Evolutionary conservation across 2,113 vertebrate species (phyloP).

Genomic region (Nesogale talazaci): DNA sequence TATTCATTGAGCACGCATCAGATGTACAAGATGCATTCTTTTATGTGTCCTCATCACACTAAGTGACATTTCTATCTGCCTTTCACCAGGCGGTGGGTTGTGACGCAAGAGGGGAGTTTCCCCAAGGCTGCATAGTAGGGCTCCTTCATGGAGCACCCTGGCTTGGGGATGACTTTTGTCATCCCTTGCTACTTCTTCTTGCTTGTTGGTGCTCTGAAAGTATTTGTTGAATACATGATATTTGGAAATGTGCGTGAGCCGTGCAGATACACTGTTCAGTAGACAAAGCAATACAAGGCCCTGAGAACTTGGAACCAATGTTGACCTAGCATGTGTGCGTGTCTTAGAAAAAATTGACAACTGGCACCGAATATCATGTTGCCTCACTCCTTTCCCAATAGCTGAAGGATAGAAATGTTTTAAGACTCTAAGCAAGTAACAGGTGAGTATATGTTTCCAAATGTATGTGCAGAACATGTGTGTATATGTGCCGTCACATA

Average conservation of each 20-base stretch:
- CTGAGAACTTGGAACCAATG: not conserved
- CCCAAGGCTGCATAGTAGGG: too few relatives aligned
- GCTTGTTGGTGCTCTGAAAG: not conserved
- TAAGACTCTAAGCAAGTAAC: too few relatives aligned
- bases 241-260: not conserved
- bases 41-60: not conserved
- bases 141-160: too few relatives aligned
- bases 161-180: not conserved
- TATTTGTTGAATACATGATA: not conserved
- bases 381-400: not conserved
- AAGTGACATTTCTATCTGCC: not conserved
- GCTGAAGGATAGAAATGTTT: not conserved
- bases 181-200: not conserved
- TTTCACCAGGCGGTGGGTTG: not conserved
- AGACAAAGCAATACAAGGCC: not conserved
- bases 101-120: not conserved
- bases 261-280: not conserved
- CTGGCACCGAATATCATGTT: not conserved
- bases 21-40: not conserved
- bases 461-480: not conserved
- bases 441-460: not conserved
- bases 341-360: not conserved
- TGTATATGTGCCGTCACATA: not conserved
- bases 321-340: not conserved
- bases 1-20: not conserved